phyloP scores from a whole-genome alignment of 2,113 vertebrate genomes.

The Charina bottae region DNA sequence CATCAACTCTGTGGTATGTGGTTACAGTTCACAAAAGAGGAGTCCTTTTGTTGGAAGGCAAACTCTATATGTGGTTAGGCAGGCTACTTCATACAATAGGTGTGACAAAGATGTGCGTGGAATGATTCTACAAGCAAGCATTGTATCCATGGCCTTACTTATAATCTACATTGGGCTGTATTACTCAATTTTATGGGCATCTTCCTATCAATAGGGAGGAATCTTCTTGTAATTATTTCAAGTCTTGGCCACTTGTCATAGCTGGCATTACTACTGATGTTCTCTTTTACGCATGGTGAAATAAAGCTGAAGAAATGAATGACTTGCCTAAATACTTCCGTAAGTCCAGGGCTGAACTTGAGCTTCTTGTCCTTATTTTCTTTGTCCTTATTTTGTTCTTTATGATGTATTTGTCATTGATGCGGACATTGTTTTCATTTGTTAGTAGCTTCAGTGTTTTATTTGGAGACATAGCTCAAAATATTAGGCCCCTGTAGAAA shows the following conservation, averaged over 20 bases:
- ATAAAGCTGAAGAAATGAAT: neutral
- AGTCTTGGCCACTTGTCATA: neutral
- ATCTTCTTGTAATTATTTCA: neutral
- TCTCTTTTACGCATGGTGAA: neutral
- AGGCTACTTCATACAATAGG: neutral
- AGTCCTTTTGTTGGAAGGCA: neutral
- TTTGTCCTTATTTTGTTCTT: neutral
- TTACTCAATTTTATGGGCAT: neutral
- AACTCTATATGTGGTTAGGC: neutral
- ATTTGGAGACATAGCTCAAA: neutral
- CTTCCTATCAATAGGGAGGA: neutral
- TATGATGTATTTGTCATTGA: neutral
- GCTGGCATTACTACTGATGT: neutral
- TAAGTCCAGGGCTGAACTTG: neutral
- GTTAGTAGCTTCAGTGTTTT: neutral
- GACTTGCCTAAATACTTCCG: neutral
- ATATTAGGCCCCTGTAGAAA: neutral
- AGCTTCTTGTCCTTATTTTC: neutral
- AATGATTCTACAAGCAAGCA: neutral
- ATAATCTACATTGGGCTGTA: neutral
- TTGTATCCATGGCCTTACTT: neutral
- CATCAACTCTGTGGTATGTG: neutral
- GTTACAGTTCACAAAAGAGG: neutral
- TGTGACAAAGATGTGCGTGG: neutral
- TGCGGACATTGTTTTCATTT: neutral